These are phyloP conservation scores for Saccostrea cuccullata DNA, from an alignment of 1,140 invertebrate genomes.

Conservation along the genomic window DNA sequence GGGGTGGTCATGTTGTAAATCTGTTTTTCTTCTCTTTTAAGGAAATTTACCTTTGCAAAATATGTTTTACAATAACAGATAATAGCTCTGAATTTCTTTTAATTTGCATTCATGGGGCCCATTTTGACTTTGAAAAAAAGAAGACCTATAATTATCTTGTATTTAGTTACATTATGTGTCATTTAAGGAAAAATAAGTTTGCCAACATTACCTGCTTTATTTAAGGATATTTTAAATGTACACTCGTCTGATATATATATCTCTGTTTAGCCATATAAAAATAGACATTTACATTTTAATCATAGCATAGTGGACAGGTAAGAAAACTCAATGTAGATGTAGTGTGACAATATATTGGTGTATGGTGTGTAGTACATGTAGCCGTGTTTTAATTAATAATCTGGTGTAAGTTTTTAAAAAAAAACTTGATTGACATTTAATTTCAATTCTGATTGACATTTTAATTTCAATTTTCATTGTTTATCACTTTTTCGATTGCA, in stretches of 20 bases:
- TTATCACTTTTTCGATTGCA: too few species aligned
- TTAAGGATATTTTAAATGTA: too few species aligned
- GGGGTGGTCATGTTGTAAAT: not conserved
- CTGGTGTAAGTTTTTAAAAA: not conserved
- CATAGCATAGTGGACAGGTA: slow-evolving; percentile 62
- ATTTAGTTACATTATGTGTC: too few species aligned
- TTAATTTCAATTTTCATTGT: not conserved
- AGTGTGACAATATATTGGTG: slow-evolving; percentile 30
- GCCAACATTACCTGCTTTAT: too few species aligned
- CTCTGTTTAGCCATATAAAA: too few species aligned
- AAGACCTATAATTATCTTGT: too few species aligned
- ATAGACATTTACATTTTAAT: too few species aligned
- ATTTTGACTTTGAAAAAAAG: too few species aligned
- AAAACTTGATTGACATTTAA: slow-evolving; percentile 8
- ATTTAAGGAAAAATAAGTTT: too few species aligned
- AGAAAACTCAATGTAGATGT: slow-evolving; percentile 38
- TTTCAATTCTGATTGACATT: not conserved
- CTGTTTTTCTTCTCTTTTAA: not conserved
- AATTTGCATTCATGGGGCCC: not conserved
- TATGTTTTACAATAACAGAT: not conserved
- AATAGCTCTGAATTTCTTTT: not conserved
- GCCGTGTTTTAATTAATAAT: not conserved
- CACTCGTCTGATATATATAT: too few species aligned
- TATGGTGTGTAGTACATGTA: slow-evolving; percentile 8
- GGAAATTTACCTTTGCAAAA: not conserved